Conservation (phyloP, 2,113 vertebrate genomes). For the Phaethon lepturus region DNA sequence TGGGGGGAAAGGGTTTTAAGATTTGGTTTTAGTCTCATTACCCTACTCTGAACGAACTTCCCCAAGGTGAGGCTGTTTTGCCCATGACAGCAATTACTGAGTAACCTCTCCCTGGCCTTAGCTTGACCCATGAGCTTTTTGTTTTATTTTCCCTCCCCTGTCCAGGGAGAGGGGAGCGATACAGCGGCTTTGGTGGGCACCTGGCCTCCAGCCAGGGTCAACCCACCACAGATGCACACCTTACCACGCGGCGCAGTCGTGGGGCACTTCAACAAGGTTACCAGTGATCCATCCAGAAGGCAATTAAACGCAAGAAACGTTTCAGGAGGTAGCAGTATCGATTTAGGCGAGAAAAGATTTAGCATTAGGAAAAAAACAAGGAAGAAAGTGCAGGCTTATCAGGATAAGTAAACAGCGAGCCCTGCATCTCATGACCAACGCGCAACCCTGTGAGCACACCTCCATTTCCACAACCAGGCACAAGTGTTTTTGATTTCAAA, state of each 20-base stretch:
- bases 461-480: not conserved
- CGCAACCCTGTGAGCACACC: not conserved
- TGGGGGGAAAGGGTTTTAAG: too few species aligned
- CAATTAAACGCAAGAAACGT: not conserved
- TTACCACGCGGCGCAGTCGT: accelerated
- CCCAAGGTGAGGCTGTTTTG: too few species aligned
- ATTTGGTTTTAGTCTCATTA: too few species aligned
- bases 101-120: too few species aligned
- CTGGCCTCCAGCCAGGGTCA: too few species aligned
- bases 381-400: not conserved
- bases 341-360: not conserved
- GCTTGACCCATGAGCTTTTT: too few species aligned
- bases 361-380: not conserved
- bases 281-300: not conserved
- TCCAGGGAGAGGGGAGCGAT: too few species aligned
- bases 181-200: too few species aligned
- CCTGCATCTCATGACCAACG: not conserved
- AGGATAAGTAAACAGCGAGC: not conserved
- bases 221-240: too few species aligned
- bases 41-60: too few species aligned
- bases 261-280: not conserved
- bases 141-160: too few species aligned
- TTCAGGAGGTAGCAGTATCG: not conserved
- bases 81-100: too few species aligned
- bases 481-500: not conserved